Evolutionary conservation across 2,888 invertebrate species (phyloP).

Genomic region (Eilema griseolum): DNA sequence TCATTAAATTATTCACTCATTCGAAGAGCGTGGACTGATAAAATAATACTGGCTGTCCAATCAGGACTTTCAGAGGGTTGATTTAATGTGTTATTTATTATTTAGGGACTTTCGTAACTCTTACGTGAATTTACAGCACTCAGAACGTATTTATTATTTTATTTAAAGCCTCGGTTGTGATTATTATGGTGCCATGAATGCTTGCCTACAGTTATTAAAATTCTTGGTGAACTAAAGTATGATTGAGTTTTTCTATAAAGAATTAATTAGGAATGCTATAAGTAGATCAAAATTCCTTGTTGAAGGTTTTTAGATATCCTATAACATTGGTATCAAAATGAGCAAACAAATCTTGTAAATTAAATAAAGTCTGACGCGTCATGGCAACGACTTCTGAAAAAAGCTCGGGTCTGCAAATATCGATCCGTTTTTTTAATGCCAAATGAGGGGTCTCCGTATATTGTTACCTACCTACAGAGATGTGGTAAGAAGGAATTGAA

Average conservation of each 20-base stretch:
- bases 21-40: neutral
- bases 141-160: neutral
- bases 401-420: no score
- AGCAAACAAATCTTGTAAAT: neutral
- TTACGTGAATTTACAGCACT: conserved; percentile 2
- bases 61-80: neutral
- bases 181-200: neutral
- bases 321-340: neutral
- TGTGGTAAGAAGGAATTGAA: no score
- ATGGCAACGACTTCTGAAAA: no score
- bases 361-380: no score
- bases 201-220: neutral
- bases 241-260: neutral
- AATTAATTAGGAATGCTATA: neutral
- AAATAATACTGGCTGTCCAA: neutral
- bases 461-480: no score
- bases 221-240: neutral
- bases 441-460: no score
- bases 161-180: neutral
- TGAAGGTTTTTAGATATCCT: neutral
- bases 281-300: neutral
- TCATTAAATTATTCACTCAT: conserved; percentile 6
- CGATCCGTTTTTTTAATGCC: no score
- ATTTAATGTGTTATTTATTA: conserved; percentile 1
- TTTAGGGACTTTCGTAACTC: neutral